phyloP scores from a whole-genome alignment of 1,140 invertebrate species.

The Neuroterus valhalla region DNA sequence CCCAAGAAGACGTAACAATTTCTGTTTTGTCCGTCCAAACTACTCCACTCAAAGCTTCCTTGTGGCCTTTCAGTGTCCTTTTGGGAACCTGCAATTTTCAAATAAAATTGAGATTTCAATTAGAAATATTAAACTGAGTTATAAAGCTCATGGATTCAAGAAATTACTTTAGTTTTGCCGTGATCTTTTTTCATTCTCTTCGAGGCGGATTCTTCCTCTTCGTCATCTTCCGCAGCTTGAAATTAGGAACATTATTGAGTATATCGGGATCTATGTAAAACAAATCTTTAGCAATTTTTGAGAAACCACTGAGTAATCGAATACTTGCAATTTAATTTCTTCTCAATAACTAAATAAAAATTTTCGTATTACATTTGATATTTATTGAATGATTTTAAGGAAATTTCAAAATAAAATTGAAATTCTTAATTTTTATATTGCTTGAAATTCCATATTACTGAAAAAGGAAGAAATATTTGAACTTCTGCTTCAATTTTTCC shows the following conservation, averaged over 20 bases:
- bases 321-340: too few species aligned
- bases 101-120: conserved; percentile 1
- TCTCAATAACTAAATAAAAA: too few species aligned
- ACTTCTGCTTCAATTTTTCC: too few species aligned
- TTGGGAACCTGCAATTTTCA: conserved; percentile 82
- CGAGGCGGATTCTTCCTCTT: conserved; percentile 72
- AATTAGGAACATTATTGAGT: conserved; percentile 35
- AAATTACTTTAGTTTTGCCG: conserved; percentile 66
- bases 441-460: too few species aligned
- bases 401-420: too few species aligned
- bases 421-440: too few species aligned
- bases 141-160: conserved; percentile 28
- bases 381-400: too few species aligned
- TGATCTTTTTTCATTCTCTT: conserved; percentile 72
- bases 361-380: too few species aligned
- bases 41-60: conserved; percentile 90
- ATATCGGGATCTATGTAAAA: background rate
- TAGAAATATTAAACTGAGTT: conserved; percentile 28
- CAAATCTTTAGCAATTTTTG: too few species aligned
- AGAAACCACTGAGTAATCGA: too few species aligned
- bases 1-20: conserved; percentile 93
- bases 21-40: conserved; percentile 87
- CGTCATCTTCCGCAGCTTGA: conserved; percentile 62
- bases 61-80: conserved; percentile 93
- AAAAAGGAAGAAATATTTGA: too few species aligned